Evolutionary conservation across 2,888 invertebrate species (phyloP), one percentile per base, ranked within the genome.

Genomic region (Tetrapedia diversipes): DNA sequence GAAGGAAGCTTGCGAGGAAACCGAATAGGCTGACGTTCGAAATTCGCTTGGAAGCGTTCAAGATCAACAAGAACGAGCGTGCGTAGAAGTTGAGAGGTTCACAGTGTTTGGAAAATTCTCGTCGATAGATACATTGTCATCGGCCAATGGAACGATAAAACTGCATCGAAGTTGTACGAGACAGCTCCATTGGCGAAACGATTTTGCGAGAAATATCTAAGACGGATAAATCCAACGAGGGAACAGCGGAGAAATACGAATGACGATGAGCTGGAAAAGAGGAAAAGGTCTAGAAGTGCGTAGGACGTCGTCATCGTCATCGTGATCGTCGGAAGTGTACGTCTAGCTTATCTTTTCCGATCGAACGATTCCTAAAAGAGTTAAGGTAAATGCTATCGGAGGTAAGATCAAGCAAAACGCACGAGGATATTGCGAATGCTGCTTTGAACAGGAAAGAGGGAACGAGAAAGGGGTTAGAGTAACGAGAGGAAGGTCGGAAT

Each of bases 1-100:
- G 51, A 76, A 80, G 81, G 76, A 84, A 87, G 78, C 70, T 63
- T 67, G 53, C 66, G 79, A 80, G 80, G 78, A 78, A 82, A 84
- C 77, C 47, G 53, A 79, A 79, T 70, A 79, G 43, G 56, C 45
- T 51, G 43, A 43, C 57, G 59, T 4, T 14, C 3, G 6, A 41
- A 68, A n/a, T 41, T n/a, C 45, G 27, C 39, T 14, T 59, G 49
- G 73, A 63, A 68, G 57, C 74, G 59, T 63, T 69, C 56, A 54
- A 65, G 60, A 65, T 73, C n/a, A 14, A 47, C 7, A 22, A 27
- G 49, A 27, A 51, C 53, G 73, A 80, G 82, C 80, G 78, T n/a
- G n/a, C 78, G 80, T 67, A 65, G 76, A 82, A 79, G 81, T 70
- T 80, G 83, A 82, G 82, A 83, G 79, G 81, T 79, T 78, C 67